Evolutionary conservation across 1,140 invertebrate genomes (phyloP).

Genomic region (Battus philenor): DNA sequence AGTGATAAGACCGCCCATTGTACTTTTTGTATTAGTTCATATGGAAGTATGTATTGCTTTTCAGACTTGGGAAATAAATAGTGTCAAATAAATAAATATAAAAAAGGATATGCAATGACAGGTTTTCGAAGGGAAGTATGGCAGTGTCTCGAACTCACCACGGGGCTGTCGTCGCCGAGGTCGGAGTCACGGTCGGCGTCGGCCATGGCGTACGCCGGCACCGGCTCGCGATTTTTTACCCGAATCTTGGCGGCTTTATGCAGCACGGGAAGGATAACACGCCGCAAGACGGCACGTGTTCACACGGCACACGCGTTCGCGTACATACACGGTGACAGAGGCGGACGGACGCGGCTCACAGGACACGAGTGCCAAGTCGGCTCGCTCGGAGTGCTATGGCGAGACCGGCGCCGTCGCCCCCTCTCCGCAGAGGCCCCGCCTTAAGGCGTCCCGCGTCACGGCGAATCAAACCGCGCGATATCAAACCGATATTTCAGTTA

Average conservation of each 20-base stretch:
- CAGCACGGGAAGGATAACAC: conserved; percentile 38
- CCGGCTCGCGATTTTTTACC: conserved; percentile 91
- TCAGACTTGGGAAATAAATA: too few species aligned
- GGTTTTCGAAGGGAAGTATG: too few species aligned
- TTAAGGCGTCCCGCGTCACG: conserved; percentile 56
- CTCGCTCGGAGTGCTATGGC: conserved; percentile 52
- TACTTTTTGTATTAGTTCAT: too few species aligned
- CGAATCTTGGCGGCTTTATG: conserved; percentile 87
- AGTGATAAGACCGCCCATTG: too few species aligned
- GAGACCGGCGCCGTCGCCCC: conserved; percentile 26
- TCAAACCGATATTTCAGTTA: conserved; percentile 67
- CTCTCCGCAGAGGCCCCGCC: conserved; percentile 55
- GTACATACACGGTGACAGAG: conserved; percentile 23
- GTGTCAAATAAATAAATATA: too few species aligned
- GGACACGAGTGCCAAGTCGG: conserved; percentile 35
- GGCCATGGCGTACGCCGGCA: conserved; percentile 90
- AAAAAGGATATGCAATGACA: too few species aligned
- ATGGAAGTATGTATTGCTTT: too few species aligned
- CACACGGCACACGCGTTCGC: conserved; percentile 33
- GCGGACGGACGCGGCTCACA: conserved; percentile 18
- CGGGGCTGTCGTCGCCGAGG: conserved; percentile 78
- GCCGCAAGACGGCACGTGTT: conserved; percentile 31
- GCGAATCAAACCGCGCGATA: conserved; percentile 67
- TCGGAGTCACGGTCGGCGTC: conserved; percentile 88
- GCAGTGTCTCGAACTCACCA: conserved; percentile 76